Evolutionary conservation across 92 coral and sea anemone genomes (phyloP), one percentile per base, ranked within the genome.

Genomic region (Epizoanthus ramosus): DNA sequence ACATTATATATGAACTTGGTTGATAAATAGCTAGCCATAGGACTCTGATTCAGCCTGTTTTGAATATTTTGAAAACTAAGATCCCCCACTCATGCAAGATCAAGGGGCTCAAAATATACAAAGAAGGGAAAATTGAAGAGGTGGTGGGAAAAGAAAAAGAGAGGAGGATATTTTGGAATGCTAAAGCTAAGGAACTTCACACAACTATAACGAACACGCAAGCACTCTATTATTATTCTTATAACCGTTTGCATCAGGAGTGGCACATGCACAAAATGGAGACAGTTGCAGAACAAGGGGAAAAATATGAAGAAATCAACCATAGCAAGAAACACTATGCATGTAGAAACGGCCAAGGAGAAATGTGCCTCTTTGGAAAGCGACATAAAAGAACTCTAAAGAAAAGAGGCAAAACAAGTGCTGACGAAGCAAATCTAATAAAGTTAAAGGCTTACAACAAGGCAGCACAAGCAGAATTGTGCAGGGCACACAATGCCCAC

Each of bases 11-110:
- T 28, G 31, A 28, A 28, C 0, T 28, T 28, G 31, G 31, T 28
- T 28, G 31, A 28, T 28, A 28, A 28, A 28, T 28, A 28, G 31
- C 31, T 28, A 28, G 31, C 31, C 31, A 28, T 28, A 28, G 31
- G 31, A 28, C 2, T 28, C 31, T 2, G 31, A 28, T 28, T 28
- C 1, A 28, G 31, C 31, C 31, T 0, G 31, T 28, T 28, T 28
- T 28, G 2, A 28, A 28, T n/a, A n/a, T n/a, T n/a, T n/a, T n/a
- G 16, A 1, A 66, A 66, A 35, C 25, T 66, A 66, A 66, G 71
- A 66, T 66, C 71, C 39, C 71, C 71, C 47, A 66, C 71, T 66
- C 71, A 13, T 66, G 71, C 25, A n/a, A 66, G 71, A 28, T 66
- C 33, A 66, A 66, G 43, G 41, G 71, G 18, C 25, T 66, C 71